A percentile compares a stretch with the other conserved stretches of the same genome.
phyloP scores from a whole-genome alignment of 2,113 vertebrate genomes.

The Tachysurus vachellii region DNA sequence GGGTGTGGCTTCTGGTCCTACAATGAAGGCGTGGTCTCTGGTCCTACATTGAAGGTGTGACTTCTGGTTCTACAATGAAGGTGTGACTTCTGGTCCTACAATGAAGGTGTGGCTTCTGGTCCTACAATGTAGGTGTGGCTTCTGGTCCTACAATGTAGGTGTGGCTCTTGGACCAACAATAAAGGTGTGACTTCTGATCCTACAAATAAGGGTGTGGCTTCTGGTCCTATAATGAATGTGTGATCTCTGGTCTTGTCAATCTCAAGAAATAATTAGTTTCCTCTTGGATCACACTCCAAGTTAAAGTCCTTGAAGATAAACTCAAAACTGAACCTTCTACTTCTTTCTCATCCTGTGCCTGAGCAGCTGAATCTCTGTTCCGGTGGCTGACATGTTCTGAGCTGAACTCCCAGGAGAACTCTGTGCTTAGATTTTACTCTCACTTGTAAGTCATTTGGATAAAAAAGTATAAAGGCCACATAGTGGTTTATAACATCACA shows the following conservation, averaged over 20 bases:
- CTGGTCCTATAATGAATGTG: no score
- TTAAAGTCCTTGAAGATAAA: not conserved
- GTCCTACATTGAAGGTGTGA: not conserved
- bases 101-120: not conserved
- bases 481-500: not conserved
- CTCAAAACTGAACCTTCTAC: no score
- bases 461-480: constrained; percentile 3
- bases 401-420: not conserved
- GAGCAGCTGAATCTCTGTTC: not conserved
- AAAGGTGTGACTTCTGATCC: no score
- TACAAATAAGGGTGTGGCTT: no score
- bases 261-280: not conserved
- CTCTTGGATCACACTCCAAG: not conserved
- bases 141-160: not conserved
- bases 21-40: no score
- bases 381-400: not conserved
- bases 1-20: no score
- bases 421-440: not conserved
- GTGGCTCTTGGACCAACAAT: not conserved
- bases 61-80: not conserved
- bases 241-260: not conserved
- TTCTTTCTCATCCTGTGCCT: not conserved
- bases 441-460: constrained; percentile 6
- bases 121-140: not conserved
- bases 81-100: no score